These are phyloP conservation scores for Macrotus californicus DNA, from an alignment of 2,113 vertebrate genomes.

Conservation along the genomic window DNA sequence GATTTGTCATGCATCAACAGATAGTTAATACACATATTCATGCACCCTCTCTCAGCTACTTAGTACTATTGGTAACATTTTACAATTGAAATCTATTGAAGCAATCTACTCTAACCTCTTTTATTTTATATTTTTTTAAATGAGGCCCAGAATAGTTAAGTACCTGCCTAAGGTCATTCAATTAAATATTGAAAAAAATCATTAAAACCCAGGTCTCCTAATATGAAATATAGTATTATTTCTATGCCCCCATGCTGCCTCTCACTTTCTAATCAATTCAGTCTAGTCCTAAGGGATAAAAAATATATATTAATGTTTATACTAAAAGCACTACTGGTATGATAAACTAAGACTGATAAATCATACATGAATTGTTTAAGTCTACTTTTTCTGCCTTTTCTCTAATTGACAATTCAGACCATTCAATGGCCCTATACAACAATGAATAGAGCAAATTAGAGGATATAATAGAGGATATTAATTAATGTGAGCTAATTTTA, in stretches of 20 bases:
- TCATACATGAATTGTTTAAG: not conserved
- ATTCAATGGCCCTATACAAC: not conserved
- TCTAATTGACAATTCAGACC: not conserved
- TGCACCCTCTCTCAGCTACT: not conserved
- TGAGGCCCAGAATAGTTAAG: not conserved
- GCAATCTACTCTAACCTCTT: not conserved
- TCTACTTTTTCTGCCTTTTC: not conserved
- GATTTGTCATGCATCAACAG: not conserved
- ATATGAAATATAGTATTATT: not conserved
- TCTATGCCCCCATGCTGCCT: not conserved
- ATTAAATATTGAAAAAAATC: not conserved
- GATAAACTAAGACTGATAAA: not conserved
- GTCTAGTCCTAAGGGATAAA: not conserved
- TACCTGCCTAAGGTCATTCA: not conserved
- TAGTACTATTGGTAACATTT: not conserved
- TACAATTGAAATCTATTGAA: constrained; percentile 4
- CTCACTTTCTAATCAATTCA: not conserved
- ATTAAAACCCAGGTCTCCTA: not conserved
- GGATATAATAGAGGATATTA: too few species aligned
- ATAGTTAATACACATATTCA: not conserved
- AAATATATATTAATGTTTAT: not conserved
- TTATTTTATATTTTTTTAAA: not conserved
- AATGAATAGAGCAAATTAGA: not conserved
- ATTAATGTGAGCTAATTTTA: not conserved
- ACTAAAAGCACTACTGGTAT: not conserved